A percentile compares a stretch with the other conserved stretches of the same genome.
phyloP scores from a whole-genome alignment of 2,888 invertebrate species.

The Hymenopus coronatus region DNA sequence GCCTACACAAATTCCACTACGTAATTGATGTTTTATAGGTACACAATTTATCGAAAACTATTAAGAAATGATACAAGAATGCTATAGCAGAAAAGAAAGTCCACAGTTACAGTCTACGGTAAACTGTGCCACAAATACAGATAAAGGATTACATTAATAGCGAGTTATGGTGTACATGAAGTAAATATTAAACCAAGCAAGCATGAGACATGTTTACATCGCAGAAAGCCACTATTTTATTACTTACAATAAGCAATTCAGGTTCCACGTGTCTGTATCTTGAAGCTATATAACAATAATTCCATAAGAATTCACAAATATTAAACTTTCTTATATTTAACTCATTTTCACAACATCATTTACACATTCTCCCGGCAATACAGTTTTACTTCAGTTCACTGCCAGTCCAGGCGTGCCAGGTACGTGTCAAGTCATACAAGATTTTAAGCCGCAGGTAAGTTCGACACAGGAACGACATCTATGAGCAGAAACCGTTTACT shows the following conservation, averaged over 20 bases:
- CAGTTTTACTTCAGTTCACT: background rate
- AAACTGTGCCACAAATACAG: background rate
- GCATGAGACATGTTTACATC: background rate
- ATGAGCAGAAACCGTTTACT: background rate
- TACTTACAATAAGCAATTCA: background rate
- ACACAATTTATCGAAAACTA: too few species aligned
- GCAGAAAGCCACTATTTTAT: background rate
- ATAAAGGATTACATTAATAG: background rate
- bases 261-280: background rate
- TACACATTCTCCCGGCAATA: too few species aligned
- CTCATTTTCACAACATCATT: background rate
- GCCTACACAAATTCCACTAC: too few species aligned
- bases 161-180: too few species aligned
- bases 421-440: background rate
- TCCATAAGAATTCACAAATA: background rate
- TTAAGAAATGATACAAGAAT: too few species aligned
- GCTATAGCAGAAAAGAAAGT: too few species aligned
- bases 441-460: background rate
- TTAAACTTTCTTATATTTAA: background rate
- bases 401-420: background rate
- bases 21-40: too few species aligned
- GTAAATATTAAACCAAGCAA: background rate
- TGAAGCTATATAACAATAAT: background rate
- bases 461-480: background rate
- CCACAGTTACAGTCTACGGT: too few species aligned